phyloP scores from a whole-genome alignment of 2,888 invertebrate genomes.

The Idaea aversata region DNA sequence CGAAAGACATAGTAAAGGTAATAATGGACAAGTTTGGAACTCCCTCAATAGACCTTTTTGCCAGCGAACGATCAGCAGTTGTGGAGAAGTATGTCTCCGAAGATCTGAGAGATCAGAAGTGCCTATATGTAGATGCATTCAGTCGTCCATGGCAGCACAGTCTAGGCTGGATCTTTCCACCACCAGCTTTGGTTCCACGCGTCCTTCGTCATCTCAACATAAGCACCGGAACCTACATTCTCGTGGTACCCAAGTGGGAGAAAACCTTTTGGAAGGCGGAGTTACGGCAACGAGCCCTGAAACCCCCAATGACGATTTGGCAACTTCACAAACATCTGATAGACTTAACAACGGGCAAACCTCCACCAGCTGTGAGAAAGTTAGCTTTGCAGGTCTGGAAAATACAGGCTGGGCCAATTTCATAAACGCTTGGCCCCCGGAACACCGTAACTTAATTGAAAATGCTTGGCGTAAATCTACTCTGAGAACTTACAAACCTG shows the following conservation, averaged over 20 bases:
- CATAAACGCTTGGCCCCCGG: constrained; percentile 5
- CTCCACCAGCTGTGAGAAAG: constrained; percentile 16
- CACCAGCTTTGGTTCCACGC: constrained; percentile 8
- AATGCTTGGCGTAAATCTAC: constrained; percentile 23
- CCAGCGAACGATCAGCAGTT: constrained; percentile 3
- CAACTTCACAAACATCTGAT: background rate
- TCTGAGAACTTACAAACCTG: constrained; percentile 18
- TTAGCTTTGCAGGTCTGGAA: constrained; percentile 9
- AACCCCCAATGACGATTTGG: background rate
- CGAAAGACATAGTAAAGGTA: background rate
- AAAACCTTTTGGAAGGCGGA: constrained; percentile 8
- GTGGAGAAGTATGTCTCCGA: background rate
- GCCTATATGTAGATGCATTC: constrained; percentile 9
- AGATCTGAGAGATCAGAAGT: background rate
- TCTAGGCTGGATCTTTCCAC: constrained; percentile 12
- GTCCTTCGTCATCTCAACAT: constrained; percentile 5
- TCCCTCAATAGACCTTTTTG: constrained; percentile 10
- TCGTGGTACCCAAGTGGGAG: constrained; percentile 7
- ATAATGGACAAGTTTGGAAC: background rate
- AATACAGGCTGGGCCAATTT: constrained; percentile 7
- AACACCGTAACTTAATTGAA: constrained; percentile 9
- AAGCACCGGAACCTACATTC: constrained; percentile 5
- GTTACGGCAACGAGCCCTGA: constrained; percentile 2
- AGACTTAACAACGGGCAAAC: constrained; percentile 5
- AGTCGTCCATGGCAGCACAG: constrained; percentile 8